Conservation (phyloP, 1,140 invertebrate species). For the Trypoxylus dichotomus region DNA sequence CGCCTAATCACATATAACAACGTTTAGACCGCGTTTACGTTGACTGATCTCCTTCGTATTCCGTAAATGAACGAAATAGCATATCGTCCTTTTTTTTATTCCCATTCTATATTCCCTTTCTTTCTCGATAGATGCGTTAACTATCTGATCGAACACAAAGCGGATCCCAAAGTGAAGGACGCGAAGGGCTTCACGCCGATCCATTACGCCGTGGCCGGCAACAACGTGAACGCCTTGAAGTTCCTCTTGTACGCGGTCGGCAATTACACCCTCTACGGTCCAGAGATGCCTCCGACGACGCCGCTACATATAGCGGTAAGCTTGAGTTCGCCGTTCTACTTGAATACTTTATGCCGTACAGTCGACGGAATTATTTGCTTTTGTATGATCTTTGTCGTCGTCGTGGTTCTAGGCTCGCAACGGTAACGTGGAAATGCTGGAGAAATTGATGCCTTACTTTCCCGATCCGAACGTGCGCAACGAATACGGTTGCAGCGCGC, state of each 20-base stretch:
- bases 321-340: too few species aligned
- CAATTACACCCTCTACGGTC: constrained; percentile 38
- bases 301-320: constrained; percentile 64
- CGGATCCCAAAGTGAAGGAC: constrained; percentile 59
- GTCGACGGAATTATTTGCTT: too few species aligned
- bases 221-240: constrained; percentile 47
- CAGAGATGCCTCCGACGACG: constrained; percentile 52
- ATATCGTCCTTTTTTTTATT: not conserved
- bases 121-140: constrained; percentile 58
- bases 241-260: constrained; percentile 42
- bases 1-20: too few species aligned
- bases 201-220: constrained; percentile 60
- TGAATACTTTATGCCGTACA: too few species aligned
- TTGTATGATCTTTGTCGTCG: too few species aligned
- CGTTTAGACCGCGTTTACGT: too few species aligned
- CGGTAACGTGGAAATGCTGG: constrained; percentile 58
- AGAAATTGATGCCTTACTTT: constrained; percentile 57
- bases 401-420: constrained; percentile 55
- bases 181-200: constrained; percentile 58
- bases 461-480: constrained; percentile 60
- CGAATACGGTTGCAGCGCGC: constrained; percentile 61
- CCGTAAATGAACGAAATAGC: too few species aligned
- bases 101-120: constrained; percentile 12
- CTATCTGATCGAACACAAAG: constrained; percentile 61
- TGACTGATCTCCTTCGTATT: too few species aligned